phyloP scores from a whole-genome alignment of 1,140 invertebrate species.

The Drosophila lowei region DNA sequence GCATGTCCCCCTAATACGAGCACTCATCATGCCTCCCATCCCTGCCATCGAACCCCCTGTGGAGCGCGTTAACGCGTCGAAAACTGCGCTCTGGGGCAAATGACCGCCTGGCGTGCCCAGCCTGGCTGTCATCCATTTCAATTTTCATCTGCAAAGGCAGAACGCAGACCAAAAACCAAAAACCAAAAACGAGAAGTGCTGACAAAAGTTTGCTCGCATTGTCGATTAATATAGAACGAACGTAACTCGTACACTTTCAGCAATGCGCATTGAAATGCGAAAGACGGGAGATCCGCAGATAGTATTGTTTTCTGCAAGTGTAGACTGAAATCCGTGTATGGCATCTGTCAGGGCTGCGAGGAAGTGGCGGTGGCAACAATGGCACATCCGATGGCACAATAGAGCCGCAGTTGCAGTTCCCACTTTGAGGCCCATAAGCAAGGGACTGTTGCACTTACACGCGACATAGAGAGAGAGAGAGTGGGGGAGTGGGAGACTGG shows the following conservation, averaged over 20 bases:
- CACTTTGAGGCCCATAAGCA: slow-evolving; percentile 2
- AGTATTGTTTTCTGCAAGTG: too few species aligned
- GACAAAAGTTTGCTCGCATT: slow-evolving; percentile 54
- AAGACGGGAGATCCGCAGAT: too few species aligned
- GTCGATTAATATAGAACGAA: slow-evolving; percentile 43
- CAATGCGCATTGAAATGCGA: slow-evolving; percentile 1
- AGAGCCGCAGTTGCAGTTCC: slow-evolving; percentile 29
- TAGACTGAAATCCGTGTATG: slow-evolving; percentile 12
- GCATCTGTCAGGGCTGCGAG: slow-evolving; percentile 24
- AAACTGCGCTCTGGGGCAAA: slow-evolving; percentile 65
- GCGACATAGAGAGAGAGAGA: too few species aligned
- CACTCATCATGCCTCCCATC: background rate
- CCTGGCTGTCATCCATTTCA: slow-evolving; percentile 52
- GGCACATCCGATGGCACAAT: slow-evolving; percentile 33
- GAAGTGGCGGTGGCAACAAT: slow-evolving; percentile 21
- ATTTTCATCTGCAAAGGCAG: slow-evolving; percentile 41
- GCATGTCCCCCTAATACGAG: background rate
- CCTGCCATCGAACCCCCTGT: background rate
- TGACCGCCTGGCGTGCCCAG: slow-evolving; percentile 9
- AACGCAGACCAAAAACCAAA: slow-evolving; percentile 23
- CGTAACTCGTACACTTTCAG: slow-evolving; percentile 1
- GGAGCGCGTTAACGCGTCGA: slow-evolving; percentile 63
- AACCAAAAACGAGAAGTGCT: slow-evolving; percentile 15
- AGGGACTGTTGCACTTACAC: background rate
- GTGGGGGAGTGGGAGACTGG: background rate